Evolutionary conservation across 2,888 invertebrate species (phyloP), one percentile per base, ranked within the genome.

Genomic region (Helleia helle): DNA sequence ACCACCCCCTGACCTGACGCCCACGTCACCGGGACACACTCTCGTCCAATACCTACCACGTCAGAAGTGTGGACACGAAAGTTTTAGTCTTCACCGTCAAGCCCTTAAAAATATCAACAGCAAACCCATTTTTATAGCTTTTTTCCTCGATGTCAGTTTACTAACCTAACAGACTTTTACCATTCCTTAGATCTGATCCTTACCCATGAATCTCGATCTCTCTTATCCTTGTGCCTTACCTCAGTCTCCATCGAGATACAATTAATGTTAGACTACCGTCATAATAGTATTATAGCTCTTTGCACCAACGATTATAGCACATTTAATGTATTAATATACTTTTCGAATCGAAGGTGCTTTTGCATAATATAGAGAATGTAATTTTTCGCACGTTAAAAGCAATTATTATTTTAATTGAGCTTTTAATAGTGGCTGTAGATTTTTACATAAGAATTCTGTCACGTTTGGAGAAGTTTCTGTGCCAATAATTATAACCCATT

Each of bases 141-240:
- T n/a, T n/a, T n/a, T n/a, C n/a, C n/a, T n/a, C n/a, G n/a, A n/a
- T n/a, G n/a, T n/a, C n/a, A n/a, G n/a, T n/a, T n/a, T n/a, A n/a
- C n/a, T n/a, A n/a, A n/a, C n/a, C n/a, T n/a, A n/a, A n/a, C n/a
- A n/a, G n/a, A n/a, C n/a, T n/a, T n/a, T n/a, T n/a, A n/a, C n/a
- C n/a, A n/a, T n/a, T n/a, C n/a, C n/a, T n/a, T n/a, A n/a, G n/a
- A n/a, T n/a, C n/a, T n/a, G n/a, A n/a, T n/a, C n/a, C n/a, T n/a
- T n/a, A n/a, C 24, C 25, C 1, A 28, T 41, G 26, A 22, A 27
- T 4, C 8, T 11, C 5, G 18, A 29, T 36, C 36, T 45, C 39
- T 44, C 46, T 22, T 49, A 22, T 48, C 46, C 49, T 54, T 52
- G 63, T 64, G 62, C 62, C 62, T 64, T 64, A 62, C 54, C 52